These are phyloP conservation scores for Sebastes melanostomus DNA, from an alignment of 2,797 vertebrate genomes.

Conservation along the genomic window DNA sequence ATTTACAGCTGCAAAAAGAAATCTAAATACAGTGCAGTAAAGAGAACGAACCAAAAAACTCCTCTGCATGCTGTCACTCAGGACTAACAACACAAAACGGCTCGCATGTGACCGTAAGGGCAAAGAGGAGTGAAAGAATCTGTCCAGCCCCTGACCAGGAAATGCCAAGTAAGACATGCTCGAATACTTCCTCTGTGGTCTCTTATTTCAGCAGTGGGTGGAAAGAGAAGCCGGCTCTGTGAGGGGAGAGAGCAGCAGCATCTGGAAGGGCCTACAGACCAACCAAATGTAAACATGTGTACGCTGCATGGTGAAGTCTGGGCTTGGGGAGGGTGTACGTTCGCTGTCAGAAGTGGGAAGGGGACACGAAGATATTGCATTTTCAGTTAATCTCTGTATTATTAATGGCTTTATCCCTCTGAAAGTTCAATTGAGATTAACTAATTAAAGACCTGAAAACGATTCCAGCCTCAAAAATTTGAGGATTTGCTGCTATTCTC, in stretches of 20 bases:
- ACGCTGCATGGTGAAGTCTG: conserved; percentile 15
- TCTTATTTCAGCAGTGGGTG: conserved; percentile 63
- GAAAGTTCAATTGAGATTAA: not conserved
- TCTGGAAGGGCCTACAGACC: conserved; percentile 60
- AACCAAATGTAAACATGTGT: conserved; percentile 54
- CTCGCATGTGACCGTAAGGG: conserved; percentile 36
- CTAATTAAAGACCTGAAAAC: not conserved
- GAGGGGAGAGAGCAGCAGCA: conserved; percentile 47
- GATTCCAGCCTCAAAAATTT: not conserved
- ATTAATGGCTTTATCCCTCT: not conserved
- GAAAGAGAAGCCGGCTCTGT: conserved; percentile 54
- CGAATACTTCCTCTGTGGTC: conserved; percentile 69
- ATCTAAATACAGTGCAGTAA: conserved; percentile 54
- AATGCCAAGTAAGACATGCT: conserved; percentile 75
- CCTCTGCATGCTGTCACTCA: not conserved
- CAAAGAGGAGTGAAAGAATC: conserved; percentile 58
- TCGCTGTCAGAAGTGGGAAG: not conserved
- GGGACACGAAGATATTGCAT: not conserved
- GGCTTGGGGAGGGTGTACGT: not conserved
- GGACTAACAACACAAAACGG: conserved; percentile 8
- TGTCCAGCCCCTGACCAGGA: conserved; percentile 64
- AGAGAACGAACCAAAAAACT: conserved; percentile 30
- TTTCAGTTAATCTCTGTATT: not conserved
- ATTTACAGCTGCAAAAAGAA: conserved; percentile 65
- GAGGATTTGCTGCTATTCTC: not conserved